Conservation (phyloP, 2,888 invertebrate species). For the Oligia latruncula region DNA sequence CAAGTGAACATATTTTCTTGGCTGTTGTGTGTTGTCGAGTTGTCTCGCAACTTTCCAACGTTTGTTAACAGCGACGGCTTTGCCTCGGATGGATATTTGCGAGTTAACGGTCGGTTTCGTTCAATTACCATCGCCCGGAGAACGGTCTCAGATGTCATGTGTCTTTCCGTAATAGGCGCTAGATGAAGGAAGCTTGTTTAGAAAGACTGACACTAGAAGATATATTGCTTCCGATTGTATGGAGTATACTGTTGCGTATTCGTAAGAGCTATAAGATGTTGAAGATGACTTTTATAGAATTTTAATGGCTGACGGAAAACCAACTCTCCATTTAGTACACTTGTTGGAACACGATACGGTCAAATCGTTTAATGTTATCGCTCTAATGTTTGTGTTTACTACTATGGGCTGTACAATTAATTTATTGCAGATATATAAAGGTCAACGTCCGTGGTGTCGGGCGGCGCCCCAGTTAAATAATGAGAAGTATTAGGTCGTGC, state of each 20-base stretch:
- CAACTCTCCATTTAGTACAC: slow-evolving; percentile 11
- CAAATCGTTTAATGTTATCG: slow-evolving; percentile 37
- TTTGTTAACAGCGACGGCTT: slow-evolving; percentile 71
- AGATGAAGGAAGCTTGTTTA: slow-evolving; percentile 34
- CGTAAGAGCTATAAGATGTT: neutral
- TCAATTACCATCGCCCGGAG: slow-evolving; percentile 66
- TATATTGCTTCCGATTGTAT: slow-evolving; percentile 23
- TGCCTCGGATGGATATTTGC: slow-evolving; percentile 60
- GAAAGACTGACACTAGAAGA: slow-evolving; percentile 32
- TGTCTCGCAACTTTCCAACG: slow-evolving; percentile 86
- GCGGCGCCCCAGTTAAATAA: slow-evolving; percentile 64
- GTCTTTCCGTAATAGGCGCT: slow-evolving; percentile 42
- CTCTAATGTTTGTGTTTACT: slow-evolving; percentile 33
- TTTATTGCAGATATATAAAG: slow-evolving; percentile 60
- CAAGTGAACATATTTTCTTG: slow-evolving; percentile 77
- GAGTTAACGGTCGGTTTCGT: slow-evolving; percentile 64
- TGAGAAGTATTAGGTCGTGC: slow-evolving; percentile 63
- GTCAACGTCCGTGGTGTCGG: slow-evolving; percentile 61
- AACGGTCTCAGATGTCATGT: slow-evolving; percentile 67
- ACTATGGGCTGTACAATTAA: slow-evolving; percentile 46
- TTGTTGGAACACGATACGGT: slow-evolving; percentile 14
- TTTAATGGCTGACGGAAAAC: slow-evolving; percentile 11
- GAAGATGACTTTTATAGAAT: neutral
- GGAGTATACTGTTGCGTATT: slow-evolving; percentile 20
- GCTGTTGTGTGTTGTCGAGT: slow-evolving; percentile 68